phyloP scores from a whole-genome alignment of 2,797 vertebrate species.

The Premnoplex brunnescens region DNA sequence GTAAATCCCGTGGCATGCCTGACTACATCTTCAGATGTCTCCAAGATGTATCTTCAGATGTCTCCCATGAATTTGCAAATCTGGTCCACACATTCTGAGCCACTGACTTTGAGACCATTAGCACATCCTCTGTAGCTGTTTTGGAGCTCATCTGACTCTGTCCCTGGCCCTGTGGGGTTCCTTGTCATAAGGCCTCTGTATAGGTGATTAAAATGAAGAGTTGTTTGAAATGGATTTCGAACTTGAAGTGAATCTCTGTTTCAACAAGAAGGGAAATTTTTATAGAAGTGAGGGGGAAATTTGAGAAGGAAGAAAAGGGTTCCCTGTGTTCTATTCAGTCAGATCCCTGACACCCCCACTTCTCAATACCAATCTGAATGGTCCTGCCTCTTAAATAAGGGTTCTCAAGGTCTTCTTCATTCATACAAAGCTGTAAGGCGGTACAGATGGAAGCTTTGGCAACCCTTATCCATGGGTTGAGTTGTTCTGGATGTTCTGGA shows the following conservation, averaged over 20 bases:
- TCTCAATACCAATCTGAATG: not conserved
- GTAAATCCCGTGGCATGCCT: not conserved
- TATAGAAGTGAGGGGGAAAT: not conserved
- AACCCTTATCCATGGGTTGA: accelerated
- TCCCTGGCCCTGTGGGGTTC: accelerated
- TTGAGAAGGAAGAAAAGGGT: not conserved
- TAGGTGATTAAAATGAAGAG: not conserved
- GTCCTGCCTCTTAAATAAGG: not conserved
- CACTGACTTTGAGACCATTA: not conserved
- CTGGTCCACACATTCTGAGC: not conserved
- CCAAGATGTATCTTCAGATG: not conserved
- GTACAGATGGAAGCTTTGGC: not conserved
- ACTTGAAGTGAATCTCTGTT: not conserved
- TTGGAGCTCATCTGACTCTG: not conserved
- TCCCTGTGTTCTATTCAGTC: not conserved
- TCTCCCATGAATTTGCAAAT: not conserved
- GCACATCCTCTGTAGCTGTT: not conserved
- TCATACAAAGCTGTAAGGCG: not conserved
- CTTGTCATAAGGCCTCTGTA: not conserved
- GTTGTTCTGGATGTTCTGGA: not conserved
- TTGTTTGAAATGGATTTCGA: not conserved
- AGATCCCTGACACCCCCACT: not conserved
- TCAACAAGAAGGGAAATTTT: not conserved
- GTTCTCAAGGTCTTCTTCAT: not conserved
- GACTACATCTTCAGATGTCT: not conserved